Evolutionary conservation across 1,140 invertebrate species (phyloP).

Genomic region (Eufriesea mexicana): DNA sequence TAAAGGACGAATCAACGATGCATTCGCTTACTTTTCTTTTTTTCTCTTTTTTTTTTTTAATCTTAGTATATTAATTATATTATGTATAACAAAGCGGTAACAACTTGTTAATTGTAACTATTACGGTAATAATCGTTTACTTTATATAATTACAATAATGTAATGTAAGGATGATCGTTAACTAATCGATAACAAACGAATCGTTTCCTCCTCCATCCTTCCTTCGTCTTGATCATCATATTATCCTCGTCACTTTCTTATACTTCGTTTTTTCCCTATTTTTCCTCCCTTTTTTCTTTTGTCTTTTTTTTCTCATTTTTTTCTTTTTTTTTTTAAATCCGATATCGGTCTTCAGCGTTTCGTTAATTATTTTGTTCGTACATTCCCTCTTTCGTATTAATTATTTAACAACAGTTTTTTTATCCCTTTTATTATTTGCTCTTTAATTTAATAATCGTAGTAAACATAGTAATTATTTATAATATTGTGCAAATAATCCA

Average conservation of each 20-base stretch:
- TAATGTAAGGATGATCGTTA: constrained; percentile 76
- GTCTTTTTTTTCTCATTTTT: background rate
- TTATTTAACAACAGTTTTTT: constrained; percentile 76
- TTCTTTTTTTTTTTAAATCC: constrained; percentile 29
- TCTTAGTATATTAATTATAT: constrained; percentile 81
- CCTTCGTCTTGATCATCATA: constrained; percentile 48
- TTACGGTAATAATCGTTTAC: constrained; percentile 80
- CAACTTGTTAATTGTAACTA: constrained; percentile 81
- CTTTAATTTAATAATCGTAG: constrained; percentile 76
- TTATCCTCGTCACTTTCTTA: constrained; percentile 32
- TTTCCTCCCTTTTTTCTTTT: background rate
- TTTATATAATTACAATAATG: too few relatives aligned
- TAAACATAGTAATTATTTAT: constrained; percentile 77
- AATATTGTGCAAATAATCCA: constrained; percentile 80
- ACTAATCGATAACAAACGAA: constrained; percentile 75
- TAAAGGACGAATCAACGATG: constrained; percentile 79
- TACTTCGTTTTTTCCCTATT: background rate
- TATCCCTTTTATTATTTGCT: constrained; percentile 74
- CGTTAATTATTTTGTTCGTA: constrained; percentile 47
- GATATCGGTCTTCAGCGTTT: constrained; percentile 54
- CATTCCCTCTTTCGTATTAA: constrained; percentile 68
- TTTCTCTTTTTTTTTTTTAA: constrained; percentile 66
- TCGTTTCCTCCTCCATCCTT: constrained; percentile 60
- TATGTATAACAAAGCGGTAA: constrained; percentile 81
- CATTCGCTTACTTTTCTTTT: constrained; percentile 73